A percentile compares a stretch with the other conserved stretches of the same genome.
These are phyloP conservation scores for Endotricha flammealis DNA, from an alignment of 2,888 invertebrate species.

Conservation along the genomic window DNA sequence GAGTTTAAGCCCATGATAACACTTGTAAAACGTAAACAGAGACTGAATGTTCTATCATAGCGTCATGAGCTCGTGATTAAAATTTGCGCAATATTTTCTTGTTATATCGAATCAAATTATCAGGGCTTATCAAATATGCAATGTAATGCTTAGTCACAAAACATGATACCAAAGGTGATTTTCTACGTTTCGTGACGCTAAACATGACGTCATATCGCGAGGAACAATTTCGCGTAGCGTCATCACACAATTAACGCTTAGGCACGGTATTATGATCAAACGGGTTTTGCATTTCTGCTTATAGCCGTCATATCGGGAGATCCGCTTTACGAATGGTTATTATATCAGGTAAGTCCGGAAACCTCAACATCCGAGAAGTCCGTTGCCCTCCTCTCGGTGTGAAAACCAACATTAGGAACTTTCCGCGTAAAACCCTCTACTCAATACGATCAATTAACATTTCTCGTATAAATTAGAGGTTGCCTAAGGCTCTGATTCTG, in stretches of 20 bases:
- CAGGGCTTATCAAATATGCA: not conserved
- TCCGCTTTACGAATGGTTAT: constrained; percentile 16
- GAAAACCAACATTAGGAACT: constrained; percentile 1
- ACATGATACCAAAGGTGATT: too few relatives aligned
- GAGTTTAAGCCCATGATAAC: too few relatives aligned
- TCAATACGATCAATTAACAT: too few relatives aligned
- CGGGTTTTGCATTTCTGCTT: constrained; percentile 15
- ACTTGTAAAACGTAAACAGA: not conserved
- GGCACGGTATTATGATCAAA: constrained; percentile 4
- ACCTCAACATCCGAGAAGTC: constrained; percentile 7
- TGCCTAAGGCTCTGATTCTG: too few relatives aligned
- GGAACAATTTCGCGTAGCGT: not conserved
- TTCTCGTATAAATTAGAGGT: too few relatives aligned
- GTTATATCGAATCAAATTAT: not conserved
- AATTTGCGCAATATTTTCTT: not conserved
- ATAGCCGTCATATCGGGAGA: constrained; percentile 14
- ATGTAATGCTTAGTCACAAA: not conserved
- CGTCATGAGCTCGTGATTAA: not conserved
- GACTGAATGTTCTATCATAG: not conserved
- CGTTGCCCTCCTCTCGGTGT: not conserved
- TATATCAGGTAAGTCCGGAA: constrained; percentile 19
- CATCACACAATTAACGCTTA: not conserved
- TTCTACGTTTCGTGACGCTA: too few relatives aligned
- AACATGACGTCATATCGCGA: not conserved
- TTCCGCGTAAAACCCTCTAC: too few relatives aligned